Conservation (phyloP, 2,888 invertebrate genomes). For the Acanthoscelides obtectus region DNA sequence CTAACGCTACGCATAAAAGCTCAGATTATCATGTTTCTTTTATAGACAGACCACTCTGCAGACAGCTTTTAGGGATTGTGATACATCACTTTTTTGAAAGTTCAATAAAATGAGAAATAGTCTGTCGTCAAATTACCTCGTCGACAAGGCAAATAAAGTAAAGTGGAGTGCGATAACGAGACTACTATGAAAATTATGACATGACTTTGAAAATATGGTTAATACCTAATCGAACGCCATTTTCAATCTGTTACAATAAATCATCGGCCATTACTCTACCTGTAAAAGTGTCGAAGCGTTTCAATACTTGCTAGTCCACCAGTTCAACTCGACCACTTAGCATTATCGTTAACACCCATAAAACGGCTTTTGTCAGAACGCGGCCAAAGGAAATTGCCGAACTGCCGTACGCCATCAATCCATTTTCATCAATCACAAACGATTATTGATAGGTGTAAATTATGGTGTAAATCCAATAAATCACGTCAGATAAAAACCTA, state of each 20-base stretch:
- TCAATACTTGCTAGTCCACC: not conserved
- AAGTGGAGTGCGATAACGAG: not conserved
- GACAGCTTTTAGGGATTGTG: too few relatives aligned
- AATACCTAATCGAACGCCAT: not conserved
- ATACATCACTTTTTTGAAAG: too few relatives aligned
- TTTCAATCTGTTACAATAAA: not conserved
- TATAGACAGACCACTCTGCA: too few relatives aligned
- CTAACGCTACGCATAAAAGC: too few relatives aligned
- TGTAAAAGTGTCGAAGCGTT: not conserved
- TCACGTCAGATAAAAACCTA: slow-evolving; percentile 28
- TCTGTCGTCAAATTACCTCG: too few relatives aligned
- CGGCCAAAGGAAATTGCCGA: not conserved
- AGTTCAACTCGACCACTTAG: not conserved
- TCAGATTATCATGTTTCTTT: too few relatives aligned
- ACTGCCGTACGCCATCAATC: slow-evolving; percentile 16
- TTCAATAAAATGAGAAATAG: too few relatives aligned
- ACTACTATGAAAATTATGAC: not conserved
- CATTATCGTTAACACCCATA: not conserved
- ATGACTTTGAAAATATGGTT: not conserved
- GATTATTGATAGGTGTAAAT: slow-evolving; percentile 32
- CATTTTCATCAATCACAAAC: slow-evolving; percentile 29
- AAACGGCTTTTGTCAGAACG: not conserved
- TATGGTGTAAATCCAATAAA: slow-evolving; percentile 34
- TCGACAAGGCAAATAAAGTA: not conserved
- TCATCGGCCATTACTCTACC: not conserved